These are phyloP conservation scores for Hystrix brachyura DNA, from an alignment of 2,113 vertebrate species.

Conservation along the genomic window DNA sequence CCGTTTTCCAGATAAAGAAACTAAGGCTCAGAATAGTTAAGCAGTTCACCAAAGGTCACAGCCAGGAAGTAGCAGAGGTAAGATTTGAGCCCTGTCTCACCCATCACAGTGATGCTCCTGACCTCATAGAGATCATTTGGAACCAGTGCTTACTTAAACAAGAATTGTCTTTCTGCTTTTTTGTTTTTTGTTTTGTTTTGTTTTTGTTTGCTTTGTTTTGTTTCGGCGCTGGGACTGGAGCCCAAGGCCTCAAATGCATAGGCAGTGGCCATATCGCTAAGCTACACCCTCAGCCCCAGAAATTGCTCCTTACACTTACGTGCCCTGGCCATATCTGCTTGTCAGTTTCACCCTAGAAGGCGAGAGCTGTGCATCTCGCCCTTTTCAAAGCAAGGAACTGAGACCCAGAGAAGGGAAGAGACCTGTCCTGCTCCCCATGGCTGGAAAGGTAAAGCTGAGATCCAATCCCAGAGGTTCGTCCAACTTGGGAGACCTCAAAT, in stretches of 20 bases:
- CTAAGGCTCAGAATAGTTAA: neutral
- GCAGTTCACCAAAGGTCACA: neutral
- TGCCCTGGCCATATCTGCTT: neutral
- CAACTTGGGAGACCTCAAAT: constrained; percentile 37
- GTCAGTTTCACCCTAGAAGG: neutral
- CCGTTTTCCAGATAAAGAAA: constrained; percentile 38
- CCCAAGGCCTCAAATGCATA: neutral
- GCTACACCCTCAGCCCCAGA: neutral
- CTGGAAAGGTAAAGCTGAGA: neutral
- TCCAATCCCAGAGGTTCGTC: neutral
- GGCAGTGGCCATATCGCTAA: neutral
- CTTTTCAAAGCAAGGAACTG: constrained; percentile 19
- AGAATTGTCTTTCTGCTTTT: neutral
- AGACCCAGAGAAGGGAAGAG: neutral
- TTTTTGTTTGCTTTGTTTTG: too few species aligned
- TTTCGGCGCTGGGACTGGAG: neutral
- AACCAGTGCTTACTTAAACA: neutral
- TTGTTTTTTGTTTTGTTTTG: neutral
- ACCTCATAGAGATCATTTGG: neutral
- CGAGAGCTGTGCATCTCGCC: neutral
- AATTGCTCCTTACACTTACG: neutral
- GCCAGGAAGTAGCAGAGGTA: neutral
- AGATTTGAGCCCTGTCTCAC: neutral
- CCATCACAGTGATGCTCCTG: neutral
- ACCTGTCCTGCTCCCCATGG: neutral